Percentiles rank a stretch among this genome's conserved stretches.
Conservation (phyloP, 2,797 vertebrate species). For the Hippoglossus hippoglossus region DNA sequence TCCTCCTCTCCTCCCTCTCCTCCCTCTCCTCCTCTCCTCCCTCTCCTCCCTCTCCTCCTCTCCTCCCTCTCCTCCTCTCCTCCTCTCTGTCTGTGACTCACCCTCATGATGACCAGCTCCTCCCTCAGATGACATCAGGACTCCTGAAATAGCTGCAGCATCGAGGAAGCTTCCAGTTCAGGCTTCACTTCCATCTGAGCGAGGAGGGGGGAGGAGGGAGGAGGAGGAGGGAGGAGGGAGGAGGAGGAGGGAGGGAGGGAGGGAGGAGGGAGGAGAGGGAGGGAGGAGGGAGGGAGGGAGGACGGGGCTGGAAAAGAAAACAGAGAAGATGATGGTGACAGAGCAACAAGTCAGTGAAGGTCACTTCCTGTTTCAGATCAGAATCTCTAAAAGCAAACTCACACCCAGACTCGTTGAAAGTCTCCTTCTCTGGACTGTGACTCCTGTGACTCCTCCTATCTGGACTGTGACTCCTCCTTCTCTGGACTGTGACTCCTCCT, state of each 20-base stretch:
- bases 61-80: neutral
- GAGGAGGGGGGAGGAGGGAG: neutral
- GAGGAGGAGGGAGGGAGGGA: neutral
- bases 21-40: slow-evolving; percentile 3
- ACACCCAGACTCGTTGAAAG: neutral
- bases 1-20: neutral
- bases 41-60: slow-evolving; percentile 1
- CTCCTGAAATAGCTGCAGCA: slow-evolving; percentile 78
- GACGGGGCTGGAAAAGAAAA: neutral
- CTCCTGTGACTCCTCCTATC: too few species aligned
- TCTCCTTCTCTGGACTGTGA: too few species aligned
- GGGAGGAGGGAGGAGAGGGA: too few species aligned
- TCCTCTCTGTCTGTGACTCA: slow-evolving; percentile 72
- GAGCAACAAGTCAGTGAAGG: too few species aligned
- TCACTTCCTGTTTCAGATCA: too few species aligned
- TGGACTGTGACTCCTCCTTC: too few species aligned
- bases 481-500: too few species aligned
- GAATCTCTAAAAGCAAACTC: too few species aligned
- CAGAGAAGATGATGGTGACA: neutral
- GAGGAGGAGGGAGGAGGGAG: too few species aligned
- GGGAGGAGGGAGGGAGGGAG: too few species aligned
- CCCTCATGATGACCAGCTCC: slow-evolving; percentile 63
- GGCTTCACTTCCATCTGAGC: slow-evolving; percentile 52
- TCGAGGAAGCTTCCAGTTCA: slow-evolving; percentile 66
- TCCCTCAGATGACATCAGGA: slow-evolving; percentile 78